Conservation (phyloP, 2,888 invertebrate species). For the Drosophila siamana region DNA sequence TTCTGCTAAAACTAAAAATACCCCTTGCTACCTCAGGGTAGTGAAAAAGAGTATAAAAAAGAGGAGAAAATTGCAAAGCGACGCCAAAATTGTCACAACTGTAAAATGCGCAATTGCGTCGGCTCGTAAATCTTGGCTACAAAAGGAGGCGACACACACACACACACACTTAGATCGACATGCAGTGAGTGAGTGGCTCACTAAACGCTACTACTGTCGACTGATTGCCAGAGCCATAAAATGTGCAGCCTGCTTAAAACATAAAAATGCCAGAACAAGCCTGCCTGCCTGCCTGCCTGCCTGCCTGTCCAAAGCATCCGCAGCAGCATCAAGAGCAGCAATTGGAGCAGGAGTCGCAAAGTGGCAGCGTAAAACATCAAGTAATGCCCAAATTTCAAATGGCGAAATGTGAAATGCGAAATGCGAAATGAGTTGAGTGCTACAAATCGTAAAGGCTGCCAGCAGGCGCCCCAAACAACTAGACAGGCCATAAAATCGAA, state of each 20-base stretch:
- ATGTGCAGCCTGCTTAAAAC: constrained; percentile 80
- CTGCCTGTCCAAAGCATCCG: constrained; percentile 44
- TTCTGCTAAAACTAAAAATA: background rate
- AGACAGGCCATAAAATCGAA: constrained; percentile 65
- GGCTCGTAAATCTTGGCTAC: constrained; percentile 75
- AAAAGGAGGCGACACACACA: constrained; percentile 36
- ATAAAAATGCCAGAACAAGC: constrained; percentile 67
- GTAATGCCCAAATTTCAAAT: constrained; percentile 70
- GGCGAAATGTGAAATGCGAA: constrained; percentile 57
- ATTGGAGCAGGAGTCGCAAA: constrained; percentile 38
- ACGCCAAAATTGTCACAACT: constrained; percentile 79
- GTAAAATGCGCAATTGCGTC: constrained; percentile 81
- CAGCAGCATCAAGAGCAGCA: constrained; percentile 30
- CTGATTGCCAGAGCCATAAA: constrained; percentile 70
- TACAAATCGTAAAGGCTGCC: constrained; percentile 73
- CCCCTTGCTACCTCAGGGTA: background rate
- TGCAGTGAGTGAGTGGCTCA: constrained; percentile 63
- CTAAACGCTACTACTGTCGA: constrained; percentile 69
- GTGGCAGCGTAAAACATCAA: constrained; percentile 78
- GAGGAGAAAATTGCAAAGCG: constrained; percentile 65
- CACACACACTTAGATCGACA: constrained; percentile 2
- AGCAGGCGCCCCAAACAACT: constrained; percentile 56
- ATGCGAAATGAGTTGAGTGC: constrained; percentile 80
- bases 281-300: constrained; percentile 40
- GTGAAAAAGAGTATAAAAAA: constrained; percentile 4